Base-by-base conservation (phyloP, 2,797 vertebrate species). In the Malacoctenus gilli region DNA sequence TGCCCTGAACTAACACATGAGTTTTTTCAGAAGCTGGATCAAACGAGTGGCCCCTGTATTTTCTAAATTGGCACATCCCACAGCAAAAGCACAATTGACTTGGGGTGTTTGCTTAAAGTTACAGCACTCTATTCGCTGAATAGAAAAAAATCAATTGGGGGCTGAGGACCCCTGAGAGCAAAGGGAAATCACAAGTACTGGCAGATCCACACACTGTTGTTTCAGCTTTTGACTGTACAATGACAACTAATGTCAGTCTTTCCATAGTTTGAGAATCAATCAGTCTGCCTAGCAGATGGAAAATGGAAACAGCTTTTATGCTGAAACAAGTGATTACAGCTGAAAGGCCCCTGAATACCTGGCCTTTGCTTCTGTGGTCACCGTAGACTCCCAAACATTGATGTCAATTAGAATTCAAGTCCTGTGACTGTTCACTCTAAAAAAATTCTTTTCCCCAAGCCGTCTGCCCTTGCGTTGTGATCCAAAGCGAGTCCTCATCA, bases 391-490 rank as follows among this genome's bases (percentile, higher is more conserved):
- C 67, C 49, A 69, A 48, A 60, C 43, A 47, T 44, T 39, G 43
- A 13, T 50, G 48, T 78, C 67, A 79, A 88, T 89, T 84, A 80
- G 65, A 80, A 85, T 84, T 82, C 80, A 73, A 49, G 50, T 72
- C 72, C 37, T 57, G 37, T 44, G 55, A 54, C 47, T 74, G 37
- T 52, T 81, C 61, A 12, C 57, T 84, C 74, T 82, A 37, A 79
- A 75, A 68, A 47, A 62, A 69, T 68, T 67, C 63, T 65, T 58
- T 63, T 71, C 59, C 69, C 46, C 58, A 59, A 79, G 57, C 59
- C 57, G 59, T 72, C 65, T 63, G 59, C 43, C 43, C 71, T 49
- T 73, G 71, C 78, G 78, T 86, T 87, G 79, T 91, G 85, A 91
- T 88, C 83, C 69, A 37, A 47, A 67, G 65, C 74, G 61, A 57